Conservation (phyloP, 2,888 invertebrate genomes). For the Leptopilina myrica region DNA sequence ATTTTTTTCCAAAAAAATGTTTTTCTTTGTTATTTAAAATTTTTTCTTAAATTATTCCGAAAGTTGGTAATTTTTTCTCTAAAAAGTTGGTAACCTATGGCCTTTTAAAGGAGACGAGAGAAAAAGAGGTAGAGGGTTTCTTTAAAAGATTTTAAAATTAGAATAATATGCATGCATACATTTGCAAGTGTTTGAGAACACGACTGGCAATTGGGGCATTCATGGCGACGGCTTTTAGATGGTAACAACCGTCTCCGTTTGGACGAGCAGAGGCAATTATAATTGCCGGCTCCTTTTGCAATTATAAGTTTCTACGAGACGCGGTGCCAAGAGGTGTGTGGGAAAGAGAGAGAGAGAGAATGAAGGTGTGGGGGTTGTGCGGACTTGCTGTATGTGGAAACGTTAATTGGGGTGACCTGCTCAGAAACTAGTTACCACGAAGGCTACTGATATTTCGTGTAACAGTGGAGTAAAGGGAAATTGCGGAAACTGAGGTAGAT, state of each 20-base stretch:
- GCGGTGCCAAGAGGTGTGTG: constrained; percentile 59
- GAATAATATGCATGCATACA: constrained; percentile 23
- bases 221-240: constrained; percentile 67
- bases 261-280: constrained; percentile 73
- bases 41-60: no score
- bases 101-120: neutral
- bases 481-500: neutral
- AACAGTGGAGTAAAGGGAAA: constrained; percentile 46
- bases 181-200: constrained; percentile 27
- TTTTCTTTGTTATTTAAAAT: no score
- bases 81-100: neutral
- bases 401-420: constrained; percentile 77
- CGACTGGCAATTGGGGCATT: constrained; percentile 25
- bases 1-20: no score
- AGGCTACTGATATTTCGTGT: constrained; percentile 69
- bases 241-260: constrained; percentile 72
- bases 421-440: constrained; percentile 75
- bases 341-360: constrained; percentile 55
- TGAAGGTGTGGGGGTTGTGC: constrained; percentile 56
- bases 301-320: constrained; percentile 76
- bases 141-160: constrained; percentile 14
- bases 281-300: constrained; percentile 77
- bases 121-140: neutral
- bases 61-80: neutral
- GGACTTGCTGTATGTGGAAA: constrained; percentile 71